Evolutionary conservation across 2,113 vertebrate genomes (phyloP).

Genomic region (Elephantulus edwardii): DNA sequence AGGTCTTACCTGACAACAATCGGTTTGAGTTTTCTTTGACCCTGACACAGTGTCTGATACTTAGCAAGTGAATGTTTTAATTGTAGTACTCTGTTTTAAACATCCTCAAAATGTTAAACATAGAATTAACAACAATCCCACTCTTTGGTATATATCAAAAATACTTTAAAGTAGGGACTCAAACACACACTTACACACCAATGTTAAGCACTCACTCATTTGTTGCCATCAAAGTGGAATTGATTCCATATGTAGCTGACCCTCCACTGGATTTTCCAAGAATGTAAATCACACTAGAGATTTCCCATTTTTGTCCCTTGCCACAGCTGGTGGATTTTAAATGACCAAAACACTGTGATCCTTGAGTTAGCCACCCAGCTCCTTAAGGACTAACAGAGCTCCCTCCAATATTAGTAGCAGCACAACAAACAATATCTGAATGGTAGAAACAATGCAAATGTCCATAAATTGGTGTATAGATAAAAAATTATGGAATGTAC

Average conservation of each 20-base stretch:
- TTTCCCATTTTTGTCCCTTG: no score
- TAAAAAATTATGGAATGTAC: neutral
- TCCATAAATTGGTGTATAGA: neutral
- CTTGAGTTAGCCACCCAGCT: no score
- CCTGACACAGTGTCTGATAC: neutral
- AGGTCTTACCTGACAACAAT: no score
- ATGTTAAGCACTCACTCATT: no score
- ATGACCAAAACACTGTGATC: no score
- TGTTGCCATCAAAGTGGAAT: no score
- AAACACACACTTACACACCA: fast-evolving
- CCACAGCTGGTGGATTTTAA: no score
- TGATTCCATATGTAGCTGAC: no score
- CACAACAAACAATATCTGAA: neutral
- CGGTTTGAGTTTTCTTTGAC: no score
- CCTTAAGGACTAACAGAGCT: no score
- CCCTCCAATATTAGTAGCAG: neutral
- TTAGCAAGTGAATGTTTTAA: neutral
- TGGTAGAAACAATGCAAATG: neutral
- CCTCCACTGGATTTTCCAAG: no score
- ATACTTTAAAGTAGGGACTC: neutral
- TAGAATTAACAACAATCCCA: neutral
- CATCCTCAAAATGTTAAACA: neutral
- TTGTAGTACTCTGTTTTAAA: neutral
- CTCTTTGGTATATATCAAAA: neutral
- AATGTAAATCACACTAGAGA: no score